Conservation (phyloP, 2,888 invertebrate genomes). For the Chrysolina americana region DNA sequence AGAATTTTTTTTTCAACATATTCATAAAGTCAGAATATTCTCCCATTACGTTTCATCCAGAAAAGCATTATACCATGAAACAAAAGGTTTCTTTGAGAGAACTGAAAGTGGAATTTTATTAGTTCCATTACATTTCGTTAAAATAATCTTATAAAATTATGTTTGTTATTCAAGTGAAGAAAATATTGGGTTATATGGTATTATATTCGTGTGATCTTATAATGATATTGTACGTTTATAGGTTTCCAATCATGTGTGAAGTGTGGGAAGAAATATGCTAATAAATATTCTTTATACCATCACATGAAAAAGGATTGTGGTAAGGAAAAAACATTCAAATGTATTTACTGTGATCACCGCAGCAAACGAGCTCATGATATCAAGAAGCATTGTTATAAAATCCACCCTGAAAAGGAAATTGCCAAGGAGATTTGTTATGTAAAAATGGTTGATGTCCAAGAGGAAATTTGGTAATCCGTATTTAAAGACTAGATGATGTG, state of each 20-base stretch:
- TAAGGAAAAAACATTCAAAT: conserved; percentile 41
- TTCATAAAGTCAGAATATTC: too few species aligned
- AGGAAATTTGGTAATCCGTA: neutral
- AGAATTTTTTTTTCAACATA: too few species aligned
- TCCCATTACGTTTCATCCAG: too few species aligned
- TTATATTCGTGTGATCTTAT: too few species aligned
- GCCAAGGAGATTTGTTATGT: neutral
- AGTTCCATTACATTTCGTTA: too few species aligned
- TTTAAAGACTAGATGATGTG: neutral
- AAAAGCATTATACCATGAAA: too few species aligned
- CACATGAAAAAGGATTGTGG: conserved; percentile 46
- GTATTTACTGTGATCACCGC: conserved; percentile 35
- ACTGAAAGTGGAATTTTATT: too few species aligned
- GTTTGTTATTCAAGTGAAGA: too few species aligned
- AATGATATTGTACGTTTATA: neutral
- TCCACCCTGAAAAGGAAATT: neutral
- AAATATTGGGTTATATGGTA: too few species aligned
- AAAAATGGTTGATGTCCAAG: neutral
- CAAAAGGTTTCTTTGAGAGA: too few species aligned
- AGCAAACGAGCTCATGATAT: conserved; percentile 41
- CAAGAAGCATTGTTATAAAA: neutral
- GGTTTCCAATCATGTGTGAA: neutral
- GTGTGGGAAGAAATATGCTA: neutral
- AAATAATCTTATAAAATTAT: too few species aligned
- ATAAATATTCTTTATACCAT: neutral